Percentiles rank a stretch among this genome's conserved stretches.
Conservation (phyloP, 2,888 invertebrate genomes). For the Dolichomitus sp. region DNA sequence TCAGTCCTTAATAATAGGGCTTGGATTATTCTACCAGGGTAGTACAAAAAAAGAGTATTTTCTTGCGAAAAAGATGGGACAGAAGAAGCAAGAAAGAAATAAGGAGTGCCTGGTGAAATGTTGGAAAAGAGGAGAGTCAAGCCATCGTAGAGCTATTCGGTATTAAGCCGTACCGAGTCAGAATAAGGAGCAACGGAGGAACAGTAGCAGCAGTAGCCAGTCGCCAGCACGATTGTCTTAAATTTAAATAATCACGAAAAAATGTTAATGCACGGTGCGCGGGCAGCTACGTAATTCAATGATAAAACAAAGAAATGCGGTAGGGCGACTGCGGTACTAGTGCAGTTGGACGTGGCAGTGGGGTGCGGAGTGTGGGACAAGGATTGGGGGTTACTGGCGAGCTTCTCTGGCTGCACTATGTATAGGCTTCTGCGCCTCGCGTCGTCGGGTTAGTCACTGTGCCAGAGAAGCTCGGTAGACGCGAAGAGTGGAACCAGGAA, state of each 20-base stretch:
- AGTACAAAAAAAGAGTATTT: constrained; percentile 16
- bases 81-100: constrained; percentile 31
- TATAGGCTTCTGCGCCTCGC: constrained; percentile 29
- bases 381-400: constrained; percentile 43
- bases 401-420: constrained; percentile 38
- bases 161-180: constrained; percentile 46
- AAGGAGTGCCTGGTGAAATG: constrained; percentile 36
- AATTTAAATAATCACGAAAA: constrained; percentile 84
- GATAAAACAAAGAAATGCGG: constrained; percentile 79
- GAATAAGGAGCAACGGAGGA: constrained; percentile 27
- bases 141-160: constrained; percentile 43
- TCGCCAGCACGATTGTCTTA: constrained; percentile 78
- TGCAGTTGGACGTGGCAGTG: constrained; percentile 51
- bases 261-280: constrained; percentile 76
- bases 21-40: neutral
- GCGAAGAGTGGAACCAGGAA: constrained; percentile 47
- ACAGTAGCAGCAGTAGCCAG: constrained; percentile 61
- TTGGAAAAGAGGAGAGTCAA: constrained; percentile 8
- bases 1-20: neutral
- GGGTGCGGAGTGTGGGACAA: constrained; percentile 32
- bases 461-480: constrained; percentile 41
- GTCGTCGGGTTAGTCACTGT: constrained; percentile 44
- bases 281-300: constrained; percentile 78
- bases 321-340: constrained; percentile 41
- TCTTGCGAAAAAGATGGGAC: constrained; percentile 13